A percentile compares a stretch with the other conserved stretches of the same genome.
Evolutionary conservation across 2,797 vertebrate genomes (phyloP).

Genomic region (Centropyge bicolor): DNA sequence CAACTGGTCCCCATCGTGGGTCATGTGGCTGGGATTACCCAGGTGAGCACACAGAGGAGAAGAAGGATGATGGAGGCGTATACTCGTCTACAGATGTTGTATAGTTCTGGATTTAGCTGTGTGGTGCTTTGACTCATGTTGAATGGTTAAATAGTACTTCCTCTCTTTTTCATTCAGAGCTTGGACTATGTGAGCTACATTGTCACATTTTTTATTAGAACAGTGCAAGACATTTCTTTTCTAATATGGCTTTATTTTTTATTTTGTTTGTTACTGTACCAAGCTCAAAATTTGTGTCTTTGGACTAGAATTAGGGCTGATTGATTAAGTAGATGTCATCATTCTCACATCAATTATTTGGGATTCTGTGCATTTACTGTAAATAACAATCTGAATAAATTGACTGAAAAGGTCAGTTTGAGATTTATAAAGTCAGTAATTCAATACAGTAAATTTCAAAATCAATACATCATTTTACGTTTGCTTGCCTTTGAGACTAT

Average conservation of each 20-base stretch:
- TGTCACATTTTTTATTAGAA: background rate
- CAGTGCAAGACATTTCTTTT: background rate
- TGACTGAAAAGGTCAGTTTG: background rate
- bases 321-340: background rate
- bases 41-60: conserved; percentile 83
- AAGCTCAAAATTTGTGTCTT: too few relatives aligned
- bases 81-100: background rate
- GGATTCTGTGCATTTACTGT: background rate
- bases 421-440: background rate
- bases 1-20: conserved; percentile 98
- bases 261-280: background rate
- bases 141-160: too few relatives aligned
- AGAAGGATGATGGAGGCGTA: background rate
- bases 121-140: too few relatives aligned
- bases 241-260: background rate
- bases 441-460: too few relatives aligned
- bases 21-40: conserved; percentile 98
- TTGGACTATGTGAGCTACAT: too few relatives aligned
- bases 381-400: background rate
- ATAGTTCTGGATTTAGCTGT: background rate
- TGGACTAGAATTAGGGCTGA: background rate
- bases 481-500: too few relatives aligned
- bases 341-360: background rate
- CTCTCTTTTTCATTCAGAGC: too few relatives aligned
- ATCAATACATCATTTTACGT: background rate